phyloP scores from a whole-genome alignment of 2,888 invertebrate species.

The Callimorpha dominula region DNA sequence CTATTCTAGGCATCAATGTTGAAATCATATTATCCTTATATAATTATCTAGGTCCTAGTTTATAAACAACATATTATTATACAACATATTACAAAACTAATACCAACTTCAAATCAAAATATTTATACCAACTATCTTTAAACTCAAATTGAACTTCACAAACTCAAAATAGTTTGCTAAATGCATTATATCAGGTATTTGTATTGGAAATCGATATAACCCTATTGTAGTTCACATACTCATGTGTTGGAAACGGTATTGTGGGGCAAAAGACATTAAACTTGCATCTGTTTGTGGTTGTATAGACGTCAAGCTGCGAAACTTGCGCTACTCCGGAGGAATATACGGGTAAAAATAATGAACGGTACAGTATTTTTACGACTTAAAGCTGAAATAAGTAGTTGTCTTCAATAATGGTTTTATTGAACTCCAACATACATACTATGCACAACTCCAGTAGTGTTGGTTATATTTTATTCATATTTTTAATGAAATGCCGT shows the following conservation, averaged over 20 bases:
- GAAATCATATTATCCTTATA: too few relatives aligned
- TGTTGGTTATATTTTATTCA: too few relatives aligned
- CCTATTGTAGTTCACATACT: conserved; percentile 33
- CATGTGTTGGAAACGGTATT: conserved; percentile 35
- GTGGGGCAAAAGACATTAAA: conserved; percentile 68
- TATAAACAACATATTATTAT: not conserved
- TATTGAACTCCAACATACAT: not conserved
- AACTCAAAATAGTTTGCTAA: conserved; percentile 1
- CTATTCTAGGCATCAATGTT: too few relatives aligned
- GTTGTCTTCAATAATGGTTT: not conserved
- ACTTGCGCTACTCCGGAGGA: conserved; percentile 56
- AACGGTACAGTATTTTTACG: not conserved
- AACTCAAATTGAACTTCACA: not conserved
- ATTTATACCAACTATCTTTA: not conserved
- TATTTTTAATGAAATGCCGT: too few relatives aligned
- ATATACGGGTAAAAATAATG: conserved; percentile 41
- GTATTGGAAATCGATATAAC: conserved; percentile 41
- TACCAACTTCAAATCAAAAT: not conserved
- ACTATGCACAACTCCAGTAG: not conserved
- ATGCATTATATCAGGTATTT: conserved; percentile 18
- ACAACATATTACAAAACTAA: not conserved
- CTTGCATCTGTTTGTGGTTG: conserved; percentile 79
- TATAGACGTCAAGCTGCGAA: conserved; percentile 66
- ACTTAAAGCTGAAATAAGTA: not conserved
- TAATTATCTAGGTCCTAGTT: not conserved